phyloP scores from a whole-genome alignment of 2,888 invertebrate genomes.

The Syrphus vitripennis region DNA sequence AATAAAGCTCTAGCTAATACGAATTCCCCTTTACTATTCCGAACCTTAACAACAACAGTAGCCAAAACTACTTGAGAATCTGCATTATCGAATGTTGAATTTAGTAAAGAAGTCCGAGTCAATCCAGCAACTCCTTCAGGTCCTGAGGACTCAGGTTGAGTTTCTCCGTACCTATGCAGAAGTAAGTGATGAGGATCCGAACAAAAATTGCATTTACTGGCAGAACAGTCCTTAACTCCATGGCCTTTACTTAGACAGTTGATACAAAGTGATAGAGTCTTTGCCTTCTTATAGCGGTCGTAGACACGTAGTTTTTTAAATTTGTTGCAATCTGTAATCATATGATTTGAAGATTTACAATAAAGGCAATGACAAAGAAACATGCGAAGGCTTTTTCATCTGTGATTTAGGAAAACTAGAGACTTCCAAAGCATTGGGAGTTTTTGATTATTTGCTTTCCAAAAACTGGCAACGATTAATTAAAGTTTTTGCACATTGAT shows the following conservation, averaged over 20 bases:
- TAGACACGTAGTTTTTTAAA: background rate
- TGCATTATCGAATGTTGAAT: background rate
- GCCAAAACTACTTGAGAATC: background rate
- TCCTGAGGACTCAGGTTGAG: background rate
- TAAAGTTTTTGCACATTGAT: background rate
- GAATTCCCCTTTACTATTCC: background rate
- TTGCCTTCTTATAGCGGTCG: background rate
- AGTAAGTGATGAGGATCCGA: background rate
- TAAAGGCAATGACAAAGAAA: background rate
- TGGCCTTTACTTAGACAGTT: background rate
- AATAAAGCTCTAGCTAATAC: conserved; percentile 1
- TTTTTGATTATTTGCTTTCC: conserved; percentile 2
- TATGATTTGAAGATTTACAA: background rate
- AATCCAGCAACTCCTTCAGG: background rate
- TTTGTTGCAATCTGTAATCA: background rate
- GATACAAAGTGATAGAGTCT: background rate
- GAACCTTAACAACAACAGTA: conserved; percentile 4
- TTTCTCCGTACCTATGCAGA: conserved; percentile 5
- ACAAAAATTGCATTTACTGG: background rate
- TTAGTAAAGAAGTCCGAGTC: background rate
- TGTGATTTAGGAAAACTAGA: background rate
- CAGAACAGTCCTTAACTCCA: conserved; percentile 1
- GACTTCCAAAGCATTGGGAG: background rate
- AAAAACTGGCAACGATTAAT: conserved; percentile 11
- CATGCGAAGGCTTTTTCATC: background rate